phyloP scores from a whole-genome alignment of 2,888 invertebrate species.

The Chymomyza amoena region DNA sequence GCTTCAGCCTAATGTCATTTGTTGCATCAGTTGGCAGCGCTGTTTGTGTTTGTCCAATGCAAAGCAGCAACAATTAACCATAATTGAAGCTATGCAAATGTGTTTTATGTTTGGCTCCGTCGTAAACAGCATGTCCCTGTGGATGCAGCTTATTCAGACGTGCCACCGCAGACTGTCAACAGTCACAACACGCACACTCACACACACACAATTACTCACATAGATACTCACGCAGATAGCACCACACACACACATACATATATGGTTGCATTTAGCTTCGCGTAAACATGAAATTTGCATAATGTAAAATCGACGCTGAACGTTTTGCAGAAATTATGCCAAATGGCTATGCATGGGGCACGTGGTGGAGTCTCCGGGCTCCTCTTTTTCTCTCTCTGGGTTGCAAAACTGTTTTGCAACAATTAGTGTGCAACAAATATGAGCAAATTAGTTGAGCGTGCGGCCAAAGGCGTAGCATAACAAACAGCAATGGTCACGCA shows the following conservation, averaged over 20 bases:
- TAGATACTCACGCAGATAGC: not conserved
- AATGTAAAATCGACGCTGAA: conserved; percentile 26
- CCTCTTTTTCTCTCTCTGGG: not conserved
- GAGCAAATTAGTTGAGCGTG: conserved; percentile 34
- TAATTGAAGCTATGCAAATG: conserved; percentile 5
- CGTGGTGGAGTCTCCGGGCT: not conserved
- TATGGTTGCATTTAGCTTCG: not conserved
- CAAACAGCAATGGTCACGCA: conserved; percentile 10
- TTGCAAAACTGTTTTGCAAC: conserved; percentile 21
- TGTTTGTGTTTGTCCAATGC: not conserved
- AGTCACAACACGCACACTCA: not conserved
- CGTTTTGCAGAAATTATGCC: conserved; percentile 14
- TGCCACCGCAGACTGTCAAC: not conserved
- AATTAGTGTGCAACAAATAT: conserved; percentile 47
- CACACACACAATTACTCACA: not conserved
- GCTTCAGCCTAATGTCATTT: not conserved
- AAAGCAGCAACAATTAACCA: conserved; percentile 4
- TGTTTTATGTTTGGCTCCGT: not conserved
- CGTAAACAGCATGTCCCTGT: not conserved
- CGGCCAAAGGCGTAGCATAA: not conserved
- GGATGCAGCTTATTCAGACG: not conserved
- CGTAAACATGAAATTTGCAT: conserved; percentile 46
- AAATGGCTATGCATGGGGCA: conserved; percentile 2
- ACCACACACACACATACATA: not conserved
- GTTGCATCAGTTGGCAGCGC: not conserved